phyloP scores from a whole-genome alignment of 2,888 invertebrate species.

The Ochropacha duplaris region DNA sequence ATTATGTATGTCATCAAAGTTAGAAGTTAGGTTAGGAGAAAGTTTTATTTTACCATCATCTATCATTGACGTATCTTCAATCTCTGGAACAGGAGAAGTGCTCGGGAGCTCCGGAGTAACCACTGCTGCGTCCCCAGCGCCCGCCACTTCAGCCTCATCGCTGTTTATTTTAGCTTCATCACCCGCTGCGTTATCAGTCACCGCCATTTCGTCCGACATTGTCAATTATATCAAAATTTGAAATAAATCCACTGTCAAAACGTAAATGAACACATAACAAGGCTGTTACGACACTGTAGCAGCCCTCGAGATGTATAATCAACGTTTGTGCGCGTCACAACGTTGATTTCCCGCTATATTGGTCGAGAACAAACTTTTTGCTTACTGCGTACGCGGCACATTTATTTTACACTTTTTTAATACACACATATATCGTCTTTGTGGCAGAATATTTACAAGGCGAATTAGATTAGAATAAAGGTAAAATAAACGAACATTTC shows the following conservation, averaged over 20 bases:
- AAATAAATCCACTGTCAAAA: conserved; percentile 63
- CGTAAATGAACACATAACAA: conserved; percentile 71
- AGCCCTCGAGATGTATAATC: conserved; percentile 60
- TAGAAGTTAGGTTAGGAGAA: conserved; percentile 64
- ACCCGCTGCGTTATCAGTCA: conserved; percentile 68
- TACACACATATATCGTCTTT: conserved; percentile 11
- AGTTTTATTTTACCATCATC: conserved; percentile 53
- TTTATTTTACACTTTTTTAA: conserved; percentile 23
- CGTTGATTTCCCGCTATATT: conserved; percentile 79
- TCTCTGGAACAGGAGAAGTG: conserved; percentile 33
- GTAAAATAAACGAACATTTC: conserved; percentile 30
- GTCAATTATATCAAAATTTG: conserved; percentile 66
- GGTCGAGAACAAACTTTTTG: conserved; percentile 49
- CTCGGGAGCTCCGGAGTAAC: conserved; percentile 32
- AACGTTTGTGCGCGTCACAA: conserved; percentile 74
- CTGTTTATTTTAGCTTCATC: conserved; percentile 57
- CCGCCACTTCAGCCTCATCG: conserved; percentile 47
- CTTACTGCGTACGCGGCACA: conserved; percentile 38
- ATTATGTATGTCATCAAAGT: conserved; percentile 56
- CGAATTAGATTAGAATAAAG: conserved; percentile 14
- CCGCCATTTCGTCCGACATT: conserved; percentile 81
- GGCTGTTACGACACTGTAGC: conserved; percentile 60
- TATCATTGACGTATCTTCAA: conserved; percentile 32
- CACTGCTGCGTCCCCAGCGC: conserved; percentile 40
- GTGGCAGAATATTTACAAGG: conserved; percentile 13